Percentiles rank a stretch among this genome's conserved stretches.
These are phyloP conservation scores for Sceliomorpha sp. DNA, from an alignment of 2,888 invertebrate species.

Conservation along the genomic window DNA sequence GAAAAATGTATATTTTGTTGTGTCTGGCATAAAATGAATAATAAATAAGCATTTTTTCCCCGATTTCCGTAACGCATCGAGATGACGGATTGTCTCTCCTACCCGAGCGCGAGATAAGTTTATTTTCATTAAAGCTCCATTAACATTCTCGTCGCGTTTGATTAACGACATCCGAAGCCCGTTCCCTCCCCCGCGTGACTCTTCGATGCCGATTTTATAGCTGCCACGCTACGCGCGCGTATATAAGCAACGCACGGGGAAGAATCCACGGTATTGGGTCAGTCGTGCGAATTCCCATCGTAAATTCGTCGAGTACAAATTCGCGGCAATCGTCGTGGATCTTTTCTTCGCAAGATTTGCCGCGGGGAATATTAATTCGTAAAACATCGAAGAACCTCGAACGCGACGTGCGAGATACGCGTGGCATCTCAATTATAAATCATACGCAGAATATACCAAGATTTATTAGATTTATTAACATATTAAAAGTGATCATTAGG, in stretches of 20 bases:
- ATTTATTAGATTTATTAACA: no score
- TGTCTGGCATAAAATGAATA: no score
- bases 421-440: no score
- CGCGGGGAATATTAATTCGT: neutral
- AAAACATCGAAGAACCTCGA: neutral
- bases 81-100: slow-evolving; percentile 1
- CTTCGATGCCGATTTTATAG: slow-evolving; percentile 66
- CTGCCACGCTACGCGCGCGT: slow-evolving; percentile 62
- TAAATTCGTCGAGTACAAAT: slow-evolving; percentile 73
- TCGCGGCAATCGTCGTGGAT: slow-evolving; percentile 70
- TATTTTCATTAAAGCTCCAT: slow-evolving; percentile 49
- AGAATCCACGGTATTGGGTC: slow-evolving; percentile 66
- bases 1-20: no score
- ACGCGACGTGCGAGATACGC: no score
- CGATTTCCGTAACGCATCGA: neutral
- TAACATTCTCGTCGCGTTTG: slow-evolving; percentile 66
- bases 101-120: slow-evolving; percentile 7
- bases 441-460: no score
- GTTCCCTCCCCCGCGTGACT: slow-evolving; percentile 27
- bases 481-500: no score
- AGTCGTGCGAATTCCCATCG: slow-evolving; percentile 73
- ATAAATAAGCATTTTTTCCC: no score
- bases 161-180: slow-evolving; percentile 65
- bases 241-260: slow-evolving; percentile 65
- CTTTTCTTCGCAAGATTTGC: slow-evolving; percentile 60